Evolutionary conservation across 2,797 vertebrate genomes (phyloP), one percentile per base, ranked within the genome.

Genomic region (Clarias pachynema): DNA sequence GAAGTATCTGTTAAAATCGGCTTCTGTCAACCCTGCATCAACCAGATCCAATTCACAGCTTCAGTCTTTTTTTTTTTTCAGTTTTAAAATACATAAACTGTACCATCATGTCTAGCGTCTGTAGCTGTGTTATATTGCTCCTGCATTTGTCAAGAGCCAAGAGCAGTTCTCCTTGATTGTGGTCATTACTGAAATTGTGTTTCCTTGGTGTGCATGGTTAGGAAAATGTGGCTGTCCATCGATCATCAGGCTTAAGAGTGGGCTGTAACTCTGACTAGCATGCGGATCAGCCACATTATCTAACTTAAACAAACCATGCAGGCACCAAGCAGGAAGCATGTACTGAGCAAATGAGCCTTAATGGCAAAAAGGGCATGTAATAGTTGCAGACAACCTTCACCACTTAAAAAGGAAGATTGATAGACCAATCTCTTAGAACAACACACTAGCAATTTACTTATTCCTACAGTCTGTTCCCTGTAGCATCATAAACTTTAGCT

Each of bases 1-100:
- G 93, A 96, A 96, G 94, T 87, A 89, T 95, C 94, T 95, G 94
- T 95, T 96, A 95, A 96, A 92, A 95, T 95, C 95, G 94, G 93
- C 91, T 94, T 95, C 93, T 94, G 91, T 93, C 94, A 94, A 83
- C 93, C 90, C 94, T 88, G 92, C 81, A 89, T 95, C 91, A 92
- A 91, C 91, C 87, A 81, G 90, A 91, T 90, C 91, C 90, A 90
- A 92, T 93, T 91, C 85, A 83, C 87, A 89, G 85, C 84, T 59
- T 63, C 14, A 26, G 14, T 75, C 83, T 90, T 80, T 83, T 72
- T 84, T 72, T 37, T 53, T 72, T 77, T 77, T 8, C 59, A 60
- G 34, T 65, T 69, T 82, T 69, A 60, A 88, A 44, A 81, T 69
- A 75, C 40, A 85, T 83, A 82, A 72, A 84, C 84, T 82, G 79